phyloP scores from a whole-genome alignment of 2,797 vertebrate species.

The Salarias fasciatus region DNA sequence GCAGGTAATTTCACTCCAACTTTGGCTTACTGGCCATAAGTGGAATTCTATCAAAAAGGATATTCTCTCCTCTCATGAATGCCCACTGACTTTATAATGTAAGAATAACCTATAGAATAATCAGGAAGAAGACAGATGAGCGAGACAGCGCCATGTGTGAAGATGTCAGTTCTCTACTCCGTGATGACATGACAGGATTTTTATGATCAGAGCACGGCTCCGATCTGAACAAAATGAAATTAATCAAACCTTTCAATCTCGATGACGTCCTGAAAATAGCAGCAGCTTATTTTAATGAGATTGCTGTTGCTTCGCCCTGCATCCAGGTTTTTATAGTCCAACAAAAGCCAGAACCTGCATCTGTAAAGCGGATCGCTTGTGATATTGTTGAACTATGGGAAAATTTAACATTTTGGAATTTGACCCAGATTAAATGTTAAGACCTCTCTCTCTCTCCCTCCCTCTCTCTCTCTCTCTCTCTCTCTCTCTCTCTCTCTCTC shows the following conservation, averaged over 20 bases:
- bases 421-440: too few species aligned
- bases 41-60: conserved; percentile 11
- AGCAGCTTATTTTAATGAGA: conserved; percentile 91
- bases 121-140: background rate
- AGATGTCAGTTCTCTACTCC: background rate
- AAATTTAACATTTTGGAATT: too few species aligned
- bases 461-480: conserved; percentile 28
- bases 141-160: background rate
- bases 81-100: conserved; percentile 7
- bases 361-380: too few species aligned
- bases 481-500: background rate
- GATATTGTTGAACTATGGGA: too few species aligned
- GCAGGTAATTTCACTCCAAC: conserved; percentile 13
- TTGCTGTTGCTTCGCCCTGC: conserved; percentile 80
- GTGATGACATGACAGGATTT: conserved; percentile 24
- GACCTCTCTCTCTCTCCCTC: conserved; percentile 21
- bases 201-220: conserved; percentile 27
- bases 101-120: background rate
- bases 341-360: conserved; percentile 1
- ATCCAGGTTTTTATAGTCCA: conserved; percentile 27
- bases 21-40: conserved; percentile 5
- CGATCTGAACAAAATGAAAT: conserved; percentile 85
- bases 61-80: conserved; percentile 20
- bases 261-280: conserved; percentile 89
- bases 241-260: conserved; percentile 86